Base-by-base conservation (phyloP, 2,113 vertebrate genomes). In the Mustelus asterias region DNA sequence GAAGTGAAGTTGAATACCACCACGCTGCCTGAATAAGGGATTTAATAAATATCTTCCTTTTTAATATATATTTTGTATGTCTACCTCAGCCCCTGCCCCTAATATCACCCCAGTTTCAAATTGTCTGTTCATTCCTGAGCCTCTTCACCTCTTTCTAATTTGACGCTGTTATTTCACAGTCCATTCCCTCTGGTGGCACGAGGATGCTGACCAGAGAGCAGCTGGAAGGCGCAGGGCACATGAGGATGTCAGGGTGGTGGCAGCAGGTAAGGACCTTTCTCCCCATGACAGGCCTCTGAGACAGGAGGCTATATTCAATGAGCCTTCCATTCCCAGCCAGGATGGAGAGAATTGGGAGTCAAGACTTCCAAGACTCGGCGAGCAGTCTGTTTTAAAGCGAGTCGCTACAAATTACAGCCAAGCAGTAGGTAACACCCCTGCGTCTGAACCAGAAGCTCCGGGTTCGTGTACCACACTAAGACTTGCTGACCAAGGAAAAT, bases 181-280 rank as follows among this genome's bases (percentile, higher is more conserved):
- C 78, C 98, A 99, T 0, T 97, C 97, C 67, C 97, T 99, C 0
- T 99, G 99, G 98, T 99, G 99, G 99, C 98, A 98, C 0, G 97
- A 98, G 97, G 98, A 96, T 54, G 96, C 98, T 0, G 99, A 99
- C 54, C 97, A 97, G 0, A 98, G 98, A 1, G 98, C 98, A 94
- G 97, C 98, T 0, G 95, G 97, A 85, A 98, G 99, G 90, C 98
- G 98, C 93, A 96, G 24, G 65, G 97, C 99, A 94, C 99, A 99
- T 58, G 97, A 97, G 88, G 98, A 99, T 0, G 97, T 98, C 96
- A 97, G 98, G 96, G 98, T 99, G 0, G 98, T 99, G 9, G 98
- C 98, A 58, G 98, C 99, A 97, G 99, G 99, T 99, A 97, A 98
- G 97, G 60, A 22, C 96, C 94, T 95, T 65, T 54, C 37, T 33